phyloP scores from a whole-genome alignment of 2,888 invertebrate species.

The Apodemia mormo region DNA sequence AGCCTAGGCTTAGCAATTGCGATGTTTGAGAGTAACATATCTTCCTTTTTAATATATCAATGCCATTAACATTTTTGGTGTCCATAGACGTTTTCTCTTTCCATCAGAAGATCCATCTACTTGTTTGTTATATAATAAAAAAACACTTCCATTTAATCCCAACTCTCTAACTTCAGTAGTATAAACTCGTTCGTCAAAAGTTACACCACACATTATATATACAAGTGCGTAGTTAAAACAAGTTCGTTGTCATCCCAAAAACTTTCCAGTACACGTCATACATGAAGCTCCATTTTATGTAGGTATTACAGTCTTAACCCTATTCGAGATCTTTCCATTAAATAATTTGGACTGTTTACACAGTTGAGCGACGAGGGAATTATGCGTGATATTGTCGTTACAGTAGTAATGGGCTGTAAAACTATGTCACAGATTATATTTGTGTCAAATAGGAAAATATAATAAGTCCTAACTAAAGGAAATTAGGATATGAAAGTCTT shows the following conservation, averaged over 20 bases:
- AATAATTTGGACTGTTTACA: slow-evolving; percentile 16
- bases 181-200: neutral
- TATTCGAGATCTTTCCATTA: slow-evolving; percentile 8
- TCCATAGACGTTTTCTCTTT: too few species aligned
- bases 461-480: neutral
- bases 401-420: slow-evolving; percentile 5
- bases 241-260: neutral
- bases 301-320: slow-evolving; percentile 1
- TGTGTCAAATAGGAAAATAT: neutral
- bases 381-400: slow-evolving; percentile 5
- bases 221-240: neutral
- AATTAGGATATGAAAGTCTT: neutral
- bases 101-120: too few species aligned
- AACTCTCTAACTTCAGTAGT: neutral
- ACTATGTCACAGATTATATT: slow-evolving; percentile 4
- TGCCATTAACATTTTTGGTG: too few species aligned
- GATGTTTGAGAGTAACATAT: too few species aligned
- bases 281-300: slow-evolving; percentile 6
- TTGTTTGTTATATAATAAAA: too few species aligned
- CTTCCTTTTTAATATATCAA: too few species aligned
- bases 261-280: slow-evolving; percentile 8
- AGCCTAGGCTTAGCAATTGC: too few species aligned
- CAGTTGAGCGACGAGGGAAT: slow-evolving; percentile 1
- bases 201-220: neutral
- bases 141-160: too few species aligned